Percentiles rank a stretch among this genome's conserved stretches.
phyloP scores from a whole-genome alignment of 2,797 vertebrate genomes.

The Poeciliopsis turneri region DNA sequence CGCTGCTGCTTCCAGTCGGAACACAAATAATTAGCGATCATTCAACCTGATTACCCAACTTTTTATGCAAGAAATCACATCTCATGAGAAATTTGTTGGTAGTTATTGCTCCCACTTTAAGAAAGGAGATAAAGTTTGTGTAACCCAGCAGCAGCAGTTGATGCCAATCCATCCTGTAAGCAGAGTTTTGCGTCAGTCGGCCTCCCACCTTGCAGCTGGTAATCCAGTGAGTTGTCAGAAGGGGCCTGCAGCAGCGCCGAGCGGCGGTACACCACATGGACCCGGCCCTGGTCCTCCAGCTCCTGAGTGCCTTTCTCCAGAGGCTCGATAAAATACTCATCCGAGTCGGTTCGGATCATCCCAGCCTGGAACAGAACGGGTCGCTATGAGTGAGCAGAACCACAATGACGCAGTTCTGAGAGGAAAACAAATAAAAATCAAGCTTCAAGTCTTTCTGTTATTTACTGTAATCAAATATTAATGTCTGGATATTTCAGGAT shows the following conservation, averaged over 20 bases:
- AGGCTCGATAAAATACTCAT: slow-evolving; percentile 98
- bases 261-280: slow-evolving; percentile 93
- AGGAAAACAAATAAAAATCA: neutral
- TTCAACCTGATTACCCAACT: neutral
- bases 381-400: neutral
- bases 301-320: slow-evolving; percentile 92
- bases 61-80: neutral
- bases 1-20: neutral
- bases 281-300: slow-evolving; percentile 89
- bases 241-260: slow-evolving; percentile 80
- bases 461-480: neutral
- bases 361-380: slow-evolving; percentile 84
- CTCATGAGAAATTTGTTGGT: neutral
- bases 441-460: neutral
- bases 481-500: neutral
- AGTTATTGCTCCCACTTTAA: neutral
- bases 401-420: no score
- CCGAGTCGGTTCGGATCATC: slow-evolving; percentile 93
- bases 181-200: no score
- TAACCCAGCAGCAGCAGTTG: neutral
- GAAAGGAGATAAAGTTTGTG: neutral
- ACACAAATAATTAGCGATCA: neutral
- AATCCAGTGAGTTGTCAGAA: slow-evolving; percentile 76
- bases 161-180: neutral
- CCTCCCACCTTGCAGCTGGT: slow-evolving; percentile 75